Evolutionary conservation across 37 sponge, comb jelly and placozoan genomes (phyloP), one percentile per base, ranked within the genome.

Genomic region (Eunapius fragilis): DNA sequence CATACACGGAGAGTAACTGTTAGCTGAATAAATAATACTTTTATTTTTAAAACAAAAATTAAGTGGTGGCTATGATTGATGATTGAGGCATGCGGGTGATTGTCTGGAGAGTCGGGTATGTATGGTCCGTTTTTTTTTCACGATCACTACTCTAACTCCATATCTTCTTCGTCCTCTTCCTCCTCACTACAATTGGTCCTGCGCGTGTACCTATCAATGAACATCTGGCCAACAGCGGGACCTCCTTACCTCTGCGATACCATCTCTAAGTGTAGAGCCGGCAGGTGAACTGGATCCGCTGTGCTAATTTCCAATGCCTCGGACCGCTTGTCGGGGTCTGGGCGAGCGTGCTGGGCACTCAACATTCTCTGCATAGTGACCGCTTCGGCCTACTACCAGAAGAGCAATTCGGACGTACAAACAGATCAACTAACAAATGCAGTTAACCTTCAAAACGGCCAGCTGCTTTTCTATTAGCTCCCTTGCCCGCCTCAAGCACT

Each of bases 291-390:
- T 41, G 83, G 31, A 7, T 27, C 26, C 25, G 45, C 35, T 33
- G 41, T 23, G 17, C 14, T 68, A 69, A 13, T 12, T 0, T 30
- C 28, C 1, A 25, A 24, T 17, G 50, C 32, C 30, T 68, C 70
- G 0, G 10, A 23, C 3, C 26, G 68, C n/a, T 22, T 37, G 34
- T 34, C 83, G 9, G 7, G 25, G 5, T 32, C 37, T 26, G 26
- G 37, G 10, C 37, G 72, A 37, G 24, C 31, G 37, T 70, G 27
- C 38, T 82, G 72, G 2, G 41, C 72, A 34, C 36, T 70, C 13
- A 82, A n/a, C 67, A 84, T 25, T 25, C 84, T 75, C 75, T 75
- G 74, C 23, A 84, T 67, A 17, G 84, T 84, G 2, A 75, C 74
- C 32, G 45, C 84, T 75, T 84, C 84, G 24, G 84, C 84, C 84